Evolutionary conservation across 2,797 vertebrate genomes (phyloP).

Genomic region (Rhincodon typus): DNA sequence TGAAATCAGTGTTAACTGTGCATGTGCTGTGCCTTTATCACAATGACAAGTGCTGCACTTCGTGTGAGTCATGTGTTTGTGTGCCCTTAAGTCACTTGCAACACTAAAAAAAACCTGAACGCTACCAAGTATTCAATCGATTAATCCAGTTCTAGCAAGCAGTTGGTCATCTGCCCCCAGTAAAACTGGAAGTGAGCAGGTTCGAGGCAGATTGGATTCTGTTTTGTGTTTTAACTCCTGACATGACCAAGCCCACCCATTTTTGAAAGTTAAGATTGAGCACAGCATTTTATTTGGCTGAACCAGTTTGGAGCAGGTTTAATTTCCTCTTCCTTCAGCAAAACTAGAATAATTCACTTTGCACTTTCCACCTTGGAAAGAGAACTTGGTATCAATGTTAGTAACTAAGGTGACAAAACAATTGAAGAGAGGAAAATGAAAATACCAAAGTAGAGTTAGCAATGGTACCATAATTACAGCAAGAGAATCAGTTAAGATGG

Average conservation of each 20-base stretch:
- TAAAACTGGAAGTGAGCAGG: neutral
- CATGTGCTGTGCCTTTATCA: neutral
- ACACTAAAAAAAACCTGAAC: neutral
- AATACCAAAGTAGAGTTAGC: neutral
- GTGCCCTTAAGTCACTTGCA: neutral
- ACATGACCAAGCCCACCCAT: too few relatives aligned
- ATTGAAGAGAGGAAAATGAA: neutral
- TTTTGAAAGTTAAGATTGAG: too few relatives aligned
- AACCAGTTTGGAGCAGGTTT: too few relatives aligned
- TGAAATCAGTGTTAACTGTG: neutral
- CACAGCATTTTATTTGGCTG: too few relatives aligned
- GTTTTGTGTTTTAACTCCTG: too few relatives aligned
- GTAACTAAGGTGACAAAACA: neutral
- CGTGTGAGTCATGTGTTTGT: neutral
- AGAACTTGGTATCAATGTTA: neutral
- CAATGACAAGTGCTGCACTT: neutral
- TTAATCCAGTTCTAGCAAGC: neutral
- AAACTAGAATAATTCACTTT: too few relatives aligned
- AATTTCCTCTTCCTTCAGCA: too few relatives aligned
- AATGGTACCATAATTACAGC: neutral
- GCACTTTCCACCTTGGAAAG: too few relatives aligned
- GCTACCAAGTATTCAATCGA: neutral
- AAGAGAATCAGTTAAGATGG: neutral
- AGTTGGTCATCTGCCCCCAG: neutral
- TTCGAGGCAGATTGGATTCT: too few relatives aligned